These are phyloP conservation scores for Pocota personata DNA, from an alignment of 2,888 invertebrate species.

Conservation along the genomic window DNA sequence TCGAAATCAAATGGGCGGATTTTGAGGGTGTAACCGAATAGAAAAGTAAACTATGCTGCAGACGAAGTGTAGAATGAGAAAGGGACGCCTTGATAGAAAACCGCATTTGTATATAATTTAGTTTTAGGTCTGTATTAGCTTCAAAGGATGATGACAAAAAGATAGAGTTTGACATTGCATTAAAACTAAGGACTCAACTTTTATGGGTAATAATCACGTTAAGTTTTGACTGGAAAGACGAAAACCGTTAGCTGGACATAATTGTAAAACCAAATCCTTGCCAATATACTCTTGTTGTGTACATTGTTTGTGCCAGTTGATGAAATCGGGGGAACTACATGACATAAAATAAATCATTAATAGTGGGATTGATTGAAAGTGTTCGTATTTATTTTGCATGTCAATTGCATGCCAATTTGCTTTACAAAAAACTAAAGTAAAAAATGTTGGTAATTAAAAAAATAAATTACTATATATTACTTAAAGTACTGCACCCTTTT, in stretches of 20 bases:
- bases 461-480: no score
- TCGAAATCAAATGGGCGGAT: constrained; percentile 67
- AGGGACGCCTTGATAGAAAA: neutral
- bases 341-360: neutral
- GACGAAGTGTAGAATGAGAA: neutral
- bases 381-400: no score
- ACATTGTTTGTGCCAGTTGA: neutral
- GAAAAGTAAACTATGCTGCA: constrained; percentile 5
- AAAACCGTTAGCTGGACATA: neutral
- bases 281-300: neutral
- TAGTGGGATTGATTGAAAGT: neutral
- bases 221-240: neutral
- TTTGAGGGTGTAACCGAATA: constrained; percentile 23
- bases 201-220: constrained; percentile 14
- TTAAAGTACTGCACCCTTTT: no score
- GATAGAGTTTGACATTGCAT: constrained; percentile 26
- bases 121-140: constrained; percentile 29
- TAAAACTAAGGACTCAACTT: constrained; percentile 13
- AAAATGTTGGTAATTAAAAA: no score
- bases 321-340: neutral
- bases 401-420: no score
- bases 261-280: neutral
- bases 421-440: no score
- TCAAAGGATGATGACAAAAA: constrained; percentile 11
- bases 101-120: neutral